Percentiles rank a stretch among this genome's conserved stretches.
These are phyloP conservation scores for Trachops cirrhosus DNA, from an alignment of 2,797 vertebrate species.

Conservation along the genomic window DNA sequence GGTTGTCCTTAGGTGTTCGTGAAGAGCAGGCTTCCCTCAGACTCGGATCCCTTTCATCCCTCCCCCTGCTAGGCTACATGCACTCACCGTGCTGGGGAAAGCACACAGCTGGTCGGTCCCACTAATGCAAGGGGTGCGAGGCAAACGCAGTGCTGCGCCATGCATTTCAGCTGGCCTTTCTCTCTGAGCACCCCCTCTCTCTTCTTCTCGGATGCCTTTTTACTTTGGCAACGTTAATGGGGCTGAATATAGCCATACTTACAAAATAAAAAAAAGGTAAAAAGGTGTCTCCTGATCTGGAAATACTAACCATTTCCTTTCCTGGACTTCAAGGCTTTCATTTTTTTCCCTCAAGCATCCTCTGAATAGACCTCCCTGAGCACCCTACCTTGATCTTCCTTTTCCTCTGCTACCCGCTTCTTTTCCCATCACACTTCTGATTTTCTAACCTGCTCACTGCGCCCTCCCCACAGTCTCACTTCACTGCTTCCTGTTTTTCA, in stretches of 20 bases:
- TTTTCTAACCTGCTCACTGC: background rate
- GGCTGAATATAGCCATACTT: background rate
- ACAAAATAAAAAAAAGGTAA: background rate
- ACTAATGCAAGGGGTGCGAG: background rate
- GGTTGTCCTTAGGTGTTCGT: conserved; percentile 37
- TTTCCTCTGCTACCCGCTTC: background rate
- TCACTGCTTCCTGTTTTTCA: background rate
- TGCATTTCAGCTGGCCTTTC: fast-evolving
- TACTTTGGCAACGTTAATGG: background rate
- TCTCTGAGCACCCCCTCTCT: background rate
- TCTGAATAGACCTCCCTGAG: background rate
- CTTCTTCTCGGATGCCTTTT: background rate
- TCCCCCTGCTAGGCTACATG: background rate
- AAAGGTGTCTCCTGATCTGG: background rate
- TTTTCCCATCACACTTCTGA: background rate
- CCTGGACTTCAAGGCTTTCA: background rate
- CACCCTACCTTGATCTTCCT: background rate
- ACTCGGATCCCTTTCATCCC: conserved; percentile 32
- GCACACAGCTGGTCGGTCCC: background rate
- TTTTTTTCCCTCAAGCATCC: background rate
- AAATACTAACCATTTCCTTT: background rate
- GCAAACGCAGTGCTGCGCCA: too few species aligned
- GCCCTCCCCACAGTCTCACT: background rate
- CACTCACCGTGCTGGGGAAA: background rate
- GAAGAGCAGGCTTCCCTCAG: conserved; percentile 5